Conservation (phyloP, 2,113 vertebrate genomes). For the Cyphomyrus discorhynchus region DNA sequence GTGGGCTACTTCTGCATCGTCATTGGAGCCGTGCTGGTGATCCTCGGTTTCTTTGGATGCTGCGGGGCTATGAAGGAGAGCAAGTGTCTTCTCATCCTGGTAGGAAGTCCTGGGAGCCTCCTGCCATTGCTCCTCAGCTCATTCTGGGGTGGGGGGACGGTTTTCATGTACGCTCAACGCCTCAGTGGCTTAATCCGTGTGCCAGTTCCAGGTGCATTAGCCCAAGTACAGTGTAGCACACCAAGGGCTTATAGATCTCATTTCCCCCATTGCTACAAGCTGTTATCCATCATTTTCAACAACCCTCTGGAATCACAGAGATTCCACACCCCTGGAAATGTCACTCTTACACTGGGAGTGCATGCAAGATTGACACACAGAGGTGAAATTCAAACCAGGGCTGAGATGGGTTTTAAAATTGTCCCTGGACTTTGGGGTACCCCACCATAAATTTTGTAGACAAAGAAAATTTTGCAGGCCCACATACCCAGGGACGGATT, state of each 20-base stretch:
- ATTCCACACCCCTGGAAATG: not conserved
- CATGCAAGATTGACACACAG: not conserved
- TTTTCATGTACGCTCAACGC: not conserved
- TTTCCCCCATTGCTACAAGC: not conserved
- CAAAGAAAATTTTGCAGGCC: not conserved
- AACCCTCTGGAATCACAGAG: not conserved
- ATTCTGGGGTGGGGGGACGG: not conserved
- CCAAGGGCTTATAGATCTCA: not conserved
- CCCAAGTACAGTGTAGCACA: not conserved
- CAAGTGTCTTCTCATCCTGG: conserved; percentile 82
- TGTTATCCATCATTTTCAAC: not conserved
- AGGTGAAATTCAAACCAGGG: not conserved
- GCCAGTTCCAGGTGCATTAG: not conserved
- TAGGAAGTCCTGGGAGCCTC: conserved; percentile 40
- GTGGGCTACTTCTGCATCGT: conserved; percentile 75
- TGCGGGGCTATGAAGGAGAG: conserved; percentile 74
- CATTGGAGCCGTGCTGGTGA: conserved; percentile 63
- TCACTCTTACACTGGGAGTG: not conserved
- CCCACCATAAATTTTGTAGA: not conserved
- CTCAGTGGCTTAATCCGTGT: not conserved
- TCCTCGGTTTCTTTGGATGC: conserved; percentile 78
- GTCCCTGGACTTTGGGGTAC: not conserved
- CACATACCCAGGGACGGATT: no score
- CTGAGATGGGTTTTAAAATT: not conserved
- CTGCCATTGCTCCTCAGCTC: not conserved